Evolutionary conservation across 2,888 invertebrate species (phyloP).

Genomic region (Limenitis camilla): DNA sequence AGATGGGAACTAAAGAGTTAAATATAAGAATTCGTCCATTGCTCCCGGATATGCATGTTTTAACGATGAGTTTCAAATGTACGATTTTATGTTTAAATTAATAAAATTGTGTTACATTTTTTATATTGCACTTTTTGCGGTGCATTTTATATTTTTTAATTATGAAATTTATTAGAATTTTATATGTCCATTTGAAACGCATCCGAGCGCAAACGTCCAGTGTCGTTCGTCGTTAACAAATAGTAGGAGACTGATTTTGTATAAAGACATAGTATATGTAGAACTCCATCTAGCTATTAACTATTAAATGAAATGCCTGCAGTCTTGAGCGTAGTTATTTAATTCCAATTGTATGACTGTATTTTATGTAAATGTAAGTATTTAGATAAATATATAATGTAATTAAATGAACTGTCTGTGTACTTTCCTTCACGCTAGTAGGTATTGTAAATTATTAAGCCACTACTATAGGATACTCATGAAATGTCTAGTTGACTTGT

Average conservation of each 20-base stretch:
- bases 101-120: no score
- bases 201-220: conserved; percentile 40
- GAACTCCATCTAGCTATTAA: neutral
- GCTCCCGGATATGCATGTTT: no score
- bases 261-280: conserved; percentile 49
- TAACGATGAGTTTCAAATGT: no score
- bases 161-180: no score
- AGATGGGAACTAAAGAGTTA: no score
- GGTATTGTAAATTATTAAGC: conserved; percentile 67
- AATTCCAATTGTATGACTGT: conserved; percentile 53
- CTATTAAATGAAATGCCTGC: no score
- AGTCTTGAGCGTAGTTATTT: neutral
- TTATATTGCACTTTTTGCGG: no score
- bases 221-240: conserved; percentile 62
- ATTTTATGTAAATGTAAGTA: conserved; percentile 58
- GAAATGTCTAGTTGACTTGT: conserved; percentile 69
- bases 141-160: no score
- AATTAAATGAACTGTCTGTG: conserved; percentile 56
- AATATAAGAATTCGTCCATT: no score
- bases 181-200: no score
- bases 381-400: conserved; percentile 37
- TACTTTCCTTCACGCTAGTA: conserved; percentile 60
- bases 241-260: conserved; percentile 74
- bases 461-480: conserved; percentile 68
- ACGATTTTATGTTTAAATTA: no score